Evolutionary conservation across 2,113 vertebrate genomes (phyloP).

Genomic region (Carassius gibelio): DNA sequence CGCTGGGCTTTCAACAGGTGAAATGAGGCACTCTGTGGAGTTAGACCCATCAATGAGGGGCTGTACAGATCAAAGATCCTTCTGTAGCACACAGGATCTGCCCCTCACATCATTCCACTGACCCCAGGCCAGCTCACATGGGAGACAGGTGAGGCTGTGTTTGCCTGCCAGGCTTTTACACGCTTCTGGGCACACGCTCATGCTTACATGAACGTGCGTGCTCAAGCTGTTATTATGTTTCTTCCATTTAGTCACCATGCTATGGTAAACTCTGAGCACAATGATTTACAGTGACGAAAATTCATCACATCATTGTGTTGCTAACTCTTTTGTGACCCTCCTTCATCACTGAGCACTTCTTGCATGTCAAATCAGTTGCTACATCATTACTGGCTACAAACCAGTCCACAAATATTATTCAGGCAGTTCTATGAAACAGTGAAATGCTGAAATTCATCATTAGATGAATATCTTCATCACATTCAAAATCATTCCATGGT

Average conservation of each 20-base stretch:
- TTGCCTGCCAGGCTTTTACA: conserved; percentile 11
- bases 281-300: background rate
- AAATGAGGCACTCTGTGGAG: conserved; percentile 73
- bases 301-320: conserved; percentile 17
- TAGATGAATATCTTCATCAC: background rate
- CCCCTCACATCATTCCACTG: conserved; percentile 33
- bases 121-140: conserved; percentile 31
- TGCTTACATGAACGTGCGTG: background rate
- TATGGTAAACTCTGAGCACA: background rate
- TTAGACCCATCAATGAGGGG: conserved; percentile 47
- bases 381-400: background rate
- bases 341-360: background rate
- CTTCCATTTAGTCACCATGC: conserved; percentile 17
- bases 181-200: background rate
- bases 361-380: background rate
- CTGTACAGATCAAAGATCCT: conserved; percentile 74
- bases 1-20: conserved; percentile 76
- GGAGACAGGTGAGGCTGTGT: conserved; percentile 23
- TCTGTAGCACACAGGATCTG: conserved; percentile 69
- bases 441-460: background rate
- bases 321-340: conserved; percentile 8
- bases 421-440: background rate
- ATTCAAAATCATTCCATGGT: background rate
- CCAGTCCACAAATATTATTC: background rate
- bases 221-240: background rate